Evolutionary conservation across 2,797 vertebrate genomes (phyloP).

Genomic region (Sebastes flavidus): DNA sequence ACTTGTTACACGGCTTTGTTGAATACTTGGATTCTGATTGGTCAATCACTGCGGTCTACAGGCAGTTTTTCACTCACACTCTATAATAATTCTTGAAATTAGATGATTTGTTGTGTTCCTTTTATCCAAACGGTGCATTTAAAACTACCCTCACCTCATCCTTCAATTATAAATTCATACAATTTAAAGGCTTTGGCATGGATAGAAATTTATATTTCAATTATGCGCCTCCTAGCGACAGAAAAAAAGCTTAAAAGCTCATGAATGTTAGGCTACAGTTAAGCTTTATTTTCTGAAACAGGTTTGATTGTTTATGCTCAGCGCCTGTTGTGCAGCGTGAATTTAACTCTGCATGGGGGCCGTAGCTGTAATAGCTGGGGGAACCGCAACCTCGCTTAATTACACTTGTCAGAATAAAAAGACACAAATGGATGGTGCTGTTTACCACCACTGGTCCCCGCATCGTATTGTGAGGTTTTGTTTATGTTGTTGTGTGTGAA

Average conservation of each 20-base stretch:
- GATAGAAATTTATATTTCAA: constrained; percentile 27
- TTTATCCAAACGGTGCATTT: neutral
- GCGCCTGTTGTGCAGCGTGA: constrained; percentile 29
- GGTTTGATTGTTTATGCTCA: constrained; percentile 59
- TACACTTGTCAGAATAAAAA: constrained; percentile 52
- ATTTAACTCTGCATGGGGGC: constrained; percentile 56
- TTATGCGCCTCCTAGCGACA: constrained; percentile 1
- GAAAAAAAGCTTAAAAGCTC: constrained; percentile 30
- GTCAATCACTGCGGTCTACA: neutral
- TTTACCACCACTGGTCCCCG: constrained; percentile 29
- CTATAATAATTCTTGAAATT: neutral
- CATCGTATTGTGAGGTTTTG: neutral
- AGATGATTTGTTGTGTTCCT: constrained; percentile 3
- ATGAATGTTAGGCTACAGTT: constrained; percentile 18
- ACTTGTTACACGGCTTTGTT: no score
- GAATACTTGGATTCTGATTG: no score
- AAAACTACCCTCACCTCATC: constrained; percentile 2
- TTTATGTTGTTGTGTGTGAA: constrained; percentile 12
- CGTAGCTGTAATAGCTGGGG: constrained; percentile 50
- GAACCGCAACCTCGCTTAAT: constrained; percentile 56
- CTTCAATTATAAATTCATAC: neutral
- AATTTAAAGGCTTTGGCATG: constrained; percentile 1
- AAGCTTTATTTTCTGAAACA: constrained; percentile 47
- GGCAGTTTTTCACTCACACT: neutral
- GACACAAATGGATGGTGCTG: constrained; percentile 30